Evolutionary conservation across 1,140 invertebrate species (phyloP), one percentile per base, ranked within the genome.

Genomic region (Drosophila albomicans): DNA sequence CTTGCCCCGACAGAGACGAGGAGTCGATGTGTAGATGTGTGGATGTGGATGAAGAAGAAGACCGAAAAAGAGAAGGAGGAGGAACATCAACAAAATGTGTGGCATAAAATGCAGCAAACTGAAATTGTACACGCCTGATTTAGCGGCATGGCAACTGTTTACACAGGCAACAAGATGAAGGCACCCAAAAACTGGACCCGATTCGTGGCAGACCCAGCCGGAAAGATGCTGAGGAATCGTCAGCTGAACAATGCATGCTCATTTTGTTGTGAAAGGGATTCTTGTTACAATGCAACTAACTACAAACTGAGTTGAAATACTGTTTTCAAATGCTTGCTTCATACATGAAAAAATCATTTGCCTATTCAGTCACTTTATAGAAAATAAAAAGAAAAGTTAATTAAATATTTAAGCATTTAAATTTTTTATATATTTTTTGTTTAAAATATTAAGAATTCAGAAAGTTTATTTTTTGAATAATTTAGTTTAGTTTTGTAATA

Each of bases 81-180:
- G 56, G 38, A 58, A 45, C 70, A 67, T 61, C 58, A 69, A 72
- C 75, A 77, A 74, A 78, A 74, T 78, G 78, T 78, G 75, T 78
- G 70, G 69, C 75, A 70, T 78, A 63, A 81, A 81, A 81, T 75
- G 75, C 66, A 78, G 66, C 78, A 75, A 45, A 57, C 71, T 78
- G 75, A 75, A 81, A 78, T 78, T 78, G 71, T 75, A 81, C 58
- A 81, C 78, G 75, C 75, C 78, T 78, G 78, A 78, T 81, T 81
- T 78, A 75, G 78, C 71, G 71, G 75, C 66, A 66, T 67, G 78
- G 62, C 78, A 78, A 78, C 78, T 67, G 78, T 78, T 81, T 78
- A 81, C 65, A 78, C 67, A 81, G 75, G 71, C 66, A 81, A 61
- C 70, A 51, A 80, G 61, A 70, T 64, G 75, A 25, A 77, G 69